These are phyloP conservation scores for Sturnus vulgaris DNA, from an alignment of 2,113 vertebrate species.

Conservation along the genomic window DNA sequence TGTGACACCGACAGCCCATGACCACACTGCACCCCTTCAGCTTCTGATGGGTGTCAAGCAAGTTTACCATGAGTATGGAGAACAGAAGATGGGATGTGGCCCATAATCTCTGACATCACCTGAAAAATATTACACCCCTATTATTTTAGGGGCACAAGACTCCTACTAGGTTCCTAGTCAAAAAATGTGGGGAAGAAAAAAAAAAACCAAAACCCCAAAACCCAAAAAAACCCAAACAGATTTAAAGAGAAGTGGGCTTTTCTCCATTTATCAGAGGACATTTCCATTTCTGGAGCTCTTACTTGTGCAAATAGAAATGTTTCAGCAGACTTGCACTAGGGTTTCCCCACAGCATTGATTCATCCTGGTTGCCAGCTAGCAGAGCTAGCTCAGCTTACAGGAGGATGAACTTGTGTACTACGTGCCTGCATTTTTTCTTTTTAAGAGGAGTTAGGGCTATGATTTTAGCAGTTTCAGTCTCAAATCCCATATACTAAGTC, in stretches of 20 bases:
- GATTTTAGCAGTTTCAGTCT: background rate
- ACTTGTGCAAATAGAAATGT: background rate
- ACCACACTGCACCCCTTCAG: accelerated
- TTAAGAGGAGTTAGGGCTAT: background rate
- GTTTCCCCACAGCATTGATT: background rate
- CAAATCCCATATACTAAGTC: background rate
- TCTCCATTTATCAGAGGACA: background rate
- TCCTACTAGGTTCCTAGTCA: background rate
- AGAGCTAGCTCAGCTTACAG: background rate
- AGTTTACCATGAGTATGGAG: background rate
- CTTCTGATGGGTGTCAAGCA: background rate
- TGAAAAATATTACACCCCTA: background rate
- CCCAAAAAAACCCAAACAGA: background rate
- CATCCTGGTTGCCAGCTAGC: background rate
- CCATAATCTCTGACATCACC: background rate
- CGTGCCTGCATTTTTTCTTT: background rate
- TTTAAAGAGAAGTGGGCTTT: background rate
- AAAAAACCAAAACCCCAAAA: background rate
- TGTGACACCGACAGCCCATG: background rate
- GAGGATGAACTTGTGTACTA: background rate
- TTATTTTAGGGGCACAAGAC: background rate
- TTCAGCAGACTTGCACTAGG: background rate
- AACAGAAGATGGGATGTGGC: background rate
- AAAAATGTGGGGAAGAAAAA: background rate
- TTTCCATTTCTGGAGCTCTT: background rate